These are phyloP conservation scores for Heteromyza rotundicornis DNA, from an alignment of 2,888 invertebrate species.

Conservation along the genomic window DNA sequence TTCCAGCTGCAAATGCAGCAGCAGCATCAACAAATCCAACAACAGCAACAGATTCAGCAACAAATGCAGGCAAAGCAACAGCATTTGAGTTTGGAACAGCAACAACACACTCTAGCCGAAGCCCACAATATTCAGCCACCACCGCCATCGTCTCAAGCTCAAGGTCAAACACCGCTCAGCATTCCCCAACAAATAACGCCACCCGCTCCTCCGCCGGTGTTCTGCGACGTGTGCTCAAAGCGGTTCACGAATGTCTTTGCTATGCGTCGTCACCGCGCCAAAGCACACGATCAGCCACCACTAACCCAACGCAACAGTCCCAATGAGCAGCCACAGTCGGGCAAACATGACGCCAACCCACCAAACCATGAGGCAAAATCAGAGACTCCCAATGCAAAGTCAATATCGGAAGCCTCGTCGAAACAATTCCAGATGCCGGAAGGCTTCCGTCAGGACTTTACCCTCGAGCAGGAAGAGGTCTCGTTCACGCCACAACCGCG, in stretches of 20 bases:
- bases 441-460: conserved; percentile 62
- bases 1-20: conserved; percentile 53
- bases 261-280: conserved; percentile 73
- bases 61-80: conserved; percentile 42
- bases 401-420: conserved; percentile 6
- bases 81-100: conserved; percentile 39
- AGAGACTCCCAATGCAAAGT: conserved; percentile 21
- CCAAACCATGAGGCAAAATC: conserved; percentile 24
- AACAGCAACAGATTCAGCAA: conserved; percentile 34
- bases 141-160: conserved; percentile 34
- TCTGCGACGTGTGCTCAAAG: conserved; percentile 76
- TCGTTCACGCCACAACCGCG: conserved; percentile 65
- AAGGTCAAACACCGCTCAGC: conserved; percentile 20
- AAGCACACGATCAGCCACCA: conserved; percentile 66
- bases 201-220: conserved; percentile 55
- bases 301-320: conserved; percentile 37
- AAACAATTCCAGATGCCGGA: conserved; percentile 60
- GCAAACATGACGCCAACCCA: conserved; percentile 31
- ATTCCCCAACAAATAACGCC: conserved; percentile 34
- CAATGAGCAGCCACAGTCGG: conserved; percentile 18
- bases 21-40: conserved; percentile 38
- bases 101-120: conserved; percentile 37
- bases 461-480: conserved; percentile 63
- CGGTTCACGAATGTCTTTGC: conserved; percentile 77
- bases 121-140: conserved; percentile 34